Evolutionary conservation across 2,113 vertebrate species (phyloP), one percentile per base, ranked within the genome.

Genomic region (Euleptes europaea): DNA sequence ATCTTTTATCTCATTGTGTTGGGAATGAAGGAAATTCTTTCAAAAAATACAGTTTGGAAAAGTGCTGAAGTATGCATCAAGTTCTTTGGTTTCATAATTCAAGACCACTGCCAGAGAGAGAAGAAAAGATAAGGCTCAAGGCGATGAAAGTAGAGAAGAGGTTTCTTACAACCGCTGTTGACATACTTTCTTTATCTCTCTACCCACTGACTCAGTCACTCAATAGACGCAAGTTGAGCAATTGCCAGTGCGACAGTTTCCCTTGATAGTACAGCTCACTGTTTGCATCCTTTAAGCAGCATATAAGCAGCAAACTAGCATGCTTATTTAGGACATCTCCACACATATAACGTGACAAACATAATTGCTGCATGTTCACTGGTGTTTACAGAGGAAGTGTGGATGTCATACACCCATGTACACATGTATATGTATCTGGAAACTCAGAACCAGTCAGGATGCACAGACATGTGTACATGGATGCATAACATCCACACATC

Each of bases 81-180:
- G 87, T 31, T 54, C 90, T 92, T 89, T 79, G 88, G 73, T 40
- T 78, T 60, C n/a, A 89, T 40, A 84, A 88, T 79, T 91, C 79
- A 88, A 57, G 65, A 75, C n/a, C 72, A 14, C 6, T 82, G 21
- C 51, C 78, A 79, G 26, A 67, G 60, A 86, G 28, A 23, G 78
- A 71, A 67, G 72, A 44, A 74, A 12, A 73, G 74, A 42, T 76
- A 84, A 89, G 57, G 66, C 66, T 83, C 80, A 70, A 57, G 71
- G 75, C 71, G 80, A 83, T 85, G 80, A 74, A 84, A 88, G 85
- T 51, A 87, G 40, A 79, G 11, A 42, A 67, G 79, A 44, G 69
- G 63, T 84, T 90, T 82, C 86, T 90, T 87, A 60, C 51, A 80
- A 40, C 38, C 79, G 17, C 1, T 47, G 69, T 86, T 74, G 77